Conservation (phyloP, 2,888 invertebrate genomes). For the Baccha elongata region DNA sequence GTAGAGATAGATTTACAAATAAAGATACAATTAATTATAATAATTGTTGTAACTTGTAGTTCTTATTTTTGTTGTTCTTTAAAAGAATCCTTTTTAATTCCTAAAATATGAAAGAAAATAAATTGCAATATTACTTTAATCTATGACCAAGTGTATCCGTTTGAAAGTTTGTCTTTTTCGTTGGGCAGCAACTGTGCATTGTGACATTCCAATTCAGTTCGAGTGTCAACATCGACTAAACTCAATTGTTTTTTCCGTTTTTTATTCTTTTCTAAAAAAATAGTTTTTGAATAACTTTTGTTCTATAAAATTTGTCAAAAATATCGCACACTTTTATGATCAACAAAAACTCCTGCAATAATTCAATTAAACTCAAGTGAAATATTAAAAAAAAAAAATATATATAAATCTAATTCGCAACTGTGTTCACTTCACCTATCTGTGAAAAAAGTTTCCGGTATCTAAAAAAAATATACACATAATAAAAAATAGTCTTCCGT, state of each 20-base stretch:
- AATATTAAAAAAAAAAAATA: neutral
- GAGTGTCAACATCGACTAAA: neutral
- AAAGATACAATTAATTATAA: too few relatives aligned
- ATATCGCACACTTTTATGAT: too few relatives aligned
- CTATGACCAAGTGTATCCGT: neutral
- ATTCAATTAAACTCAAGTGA: too few relatives aligned
- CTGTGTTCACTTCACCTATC: conserved; percentile 22
- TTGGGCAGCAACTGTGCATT: conserved; percentile 9
- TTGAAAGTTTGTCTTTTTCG: neutral
- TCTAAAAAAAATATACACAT: neutral
- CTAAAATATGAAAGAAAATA: too few relatives aligned
- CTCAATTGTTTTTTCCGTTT: neutral
- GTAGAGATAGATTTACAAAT: neutral
- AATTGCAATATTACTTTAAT: neutral
- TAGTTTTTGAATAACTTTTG: neutral
- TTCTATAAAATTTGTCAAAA: too few relatives aligned
- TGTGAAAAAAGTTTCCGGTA: conserved; percentile 47
- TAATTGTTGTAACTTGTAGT: too few relatives aligned
- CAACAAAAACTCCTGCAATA: too few relatives aligned
- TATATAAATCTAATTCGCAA: neutral
- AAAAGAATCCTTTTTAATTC: too few relatives aligned
- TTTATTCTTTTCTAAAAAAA: conserved; percentile 8
- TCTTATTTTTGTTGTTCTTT: too few relatives aligned
- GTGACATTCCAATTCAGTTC: neutral
- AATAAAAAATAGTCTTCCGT: conserved; percentile 22